Evolutionary conservation across 2,797 vertebrate species (phyloP), one percentile per base, ranked within the genome.

Genomic region (Pseudotriccus pelzelni): DNA sequence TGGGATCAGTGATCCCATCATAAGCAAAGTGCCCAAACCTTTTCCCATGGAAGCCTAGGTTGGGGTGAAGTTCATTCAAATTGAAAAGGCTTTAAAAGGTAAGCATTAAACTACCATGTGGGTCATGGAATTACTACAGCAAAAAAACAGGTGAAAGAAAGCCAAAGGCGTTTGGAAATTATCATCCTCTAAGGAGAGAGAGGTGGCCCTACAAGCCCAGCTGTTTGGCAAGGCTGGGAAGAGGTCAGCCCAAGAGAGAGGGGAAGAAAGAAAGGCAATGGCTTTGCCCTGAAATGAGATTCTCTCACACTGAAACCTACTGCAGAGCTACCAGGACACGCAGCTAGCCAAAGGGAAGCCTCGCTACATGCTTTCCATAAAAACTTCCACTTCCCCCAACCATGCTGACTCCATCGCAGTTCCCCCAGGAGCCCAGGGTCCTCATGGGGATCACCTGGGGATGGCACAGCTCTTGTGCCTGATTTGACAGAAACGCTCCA

Each of bases 331-430:
- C 27, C 4, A 2, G 18, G 39, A 47, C 34, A 32, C 34, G 56
- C 37, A 43, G 21, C 34, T 41, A 34, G 60, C 30, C 37, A 6
- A 0, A 2, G 53, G 18, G 11, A 39, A 34, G 27, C 4, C 36
- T 25, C 12, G 3, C 14, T 28, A 20, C 20, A 14, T 3, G 5
- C 25, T 36, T 66, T 36, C 1, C 2, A 47, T 41, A 70, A 47
- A 36, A 47, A 47, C 49, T 46, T 32, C 47, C 28, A 20, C 10
- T 7, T 0, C 4, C 22, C 17, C 15, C 13, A 3, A 1, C 22
- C 15, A 5, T 1, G 1, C 9, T 80, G 34, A 23, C 7, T 32
- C 73, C 14, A 8, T 30, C 16, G 2, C 0, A 0, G 50, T 25
- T 82, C 58, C 30, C 23, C 34, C 56, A 13, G 44, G 20, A 62